These are phyloP conservation scores for Entomobrya proxima DNA, from an alignment of 2,888 invertebrate genomes.

Conservation along the genomic window DNA sequence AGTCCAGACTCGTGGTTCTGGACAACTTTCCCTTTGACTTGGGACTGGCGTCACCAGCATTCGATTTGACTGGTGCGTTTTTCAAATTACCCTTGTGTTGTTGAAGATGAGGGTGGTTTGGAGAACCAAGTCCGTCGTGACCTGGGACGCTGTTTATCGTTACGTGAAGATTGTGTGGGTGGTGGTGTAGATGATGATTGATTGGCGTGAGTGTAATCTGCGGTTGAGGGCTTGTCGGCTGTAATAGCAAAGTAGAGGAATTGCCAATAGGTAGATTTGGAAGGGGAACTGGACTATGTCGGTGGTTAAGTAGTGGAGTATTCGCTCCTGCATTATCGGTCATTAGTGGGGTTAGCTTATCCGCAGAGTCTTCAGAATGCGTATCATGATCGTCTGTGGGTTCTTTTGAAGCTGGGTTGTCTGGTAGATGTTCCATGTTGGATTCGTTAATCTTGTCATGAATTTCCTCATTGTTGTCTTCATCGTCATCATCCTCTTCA, in stretches of 20 bases:
- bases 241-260: background rate
- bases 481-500: conserved; percentile 22
- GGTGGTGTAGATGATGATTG: conserved; percentile 35
- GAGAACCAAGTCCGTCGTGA: conserved; percentile 23
- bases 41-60: background rate
- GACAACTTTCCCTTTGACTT: conserved; percentile 53
- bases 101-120: background rate
- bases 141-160: conserved; percentile 56
- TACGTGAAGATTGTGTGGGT: conserved; percentile 46
- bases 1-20: conserved; percentile 51
- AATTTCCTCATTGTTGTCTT: background rate
- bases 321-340: background rate
- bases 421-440: background rate
- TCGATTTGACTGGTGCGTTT: background rate
- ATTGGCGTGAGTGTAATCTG: background rate
- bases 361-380: conserved; percentile 60
- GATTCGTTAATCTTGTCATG: background rate
- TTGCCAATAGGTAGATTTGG: background rate
- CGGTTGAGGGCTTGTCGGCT: background rate
- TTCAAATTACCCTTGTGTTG: background rate
- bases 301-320: background rate
- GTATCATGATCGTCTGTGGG: conserved; percentile 23
- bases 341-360: conserved; percentile 57
- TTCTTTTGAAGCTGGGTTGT: background rate
- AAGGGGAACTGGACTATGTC: background rate